Percentiles rank a stretch among this genome's conserved stretches.
These are phyloP conservation scores for Thaleichthys pacificus DNA, from an alignment of 2,797 vertebrate species.

Conservation along the genomic window DNA sequence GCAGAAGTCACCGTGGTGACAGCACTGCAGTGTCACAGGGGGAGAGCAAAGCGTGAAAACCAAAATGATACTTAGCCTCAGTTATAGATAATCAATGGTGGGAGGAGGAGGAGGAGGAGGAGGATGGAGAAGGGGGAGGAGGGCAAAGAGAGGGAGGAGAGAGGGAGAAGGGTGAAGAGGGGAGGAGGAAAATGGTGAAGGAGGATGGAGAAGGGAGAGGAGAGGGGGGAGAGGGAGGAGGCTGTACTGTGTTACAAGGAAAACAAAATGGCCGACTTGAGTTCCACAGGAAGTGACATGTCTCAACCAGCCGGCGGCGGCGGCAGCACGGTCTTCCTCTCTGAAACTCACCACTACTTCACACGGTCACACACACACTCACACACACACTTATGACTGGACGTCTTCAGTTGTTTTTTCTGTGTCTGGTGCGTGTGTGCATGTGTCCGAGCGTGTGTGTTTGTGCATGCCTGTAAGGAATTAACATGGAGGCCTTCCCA, in stretches of 20 bases:
- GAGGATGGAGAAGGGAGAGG: too few relatives aligned
- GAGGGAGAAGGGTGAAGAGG: too few relatives aligned
- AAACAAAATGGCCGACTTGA: slow-evolving; percentile 61
- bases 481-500: too few relatives aligned
- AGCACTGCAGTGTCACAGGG: slow-evolving; percentile 19
- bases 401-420: too few relatives aligned
- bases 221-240: neutral
- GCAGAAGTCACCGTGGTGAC: slow-evolving; percentile 40
- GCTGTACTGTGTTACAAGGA: slow-evolving; percentile 34
- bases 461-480: too few relatives aligned
- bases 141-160: neutral
- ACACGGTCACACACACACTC: slow-evolving; percentile 27
- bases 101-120: slow-evolving; percentile 21
- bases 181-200: too few relatives aligned
- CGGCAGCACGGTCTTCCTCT: neutral
- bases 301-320: slow-evolving; percentile 55
- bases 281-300: slow-evolving; percentile 57
- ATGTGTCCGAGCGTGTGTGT: too few relatives aligned
- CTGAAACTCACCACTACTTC: slow-evolving; percentile 16
- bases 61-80: slow-evolving; percentile 57
- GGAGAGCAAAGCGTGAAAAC: slow-evolving; percentile 52
- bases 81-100: slow-evolving; percentile 52
- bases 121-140: too few relatives aligned
- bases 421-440: too few relatives aligned
- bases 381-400: neutral